These are phyloP conservation scores for Gordius sp. DNA, from an alignment of 2,888 invertebrate species.

Conservation along the genomic window DNA sequence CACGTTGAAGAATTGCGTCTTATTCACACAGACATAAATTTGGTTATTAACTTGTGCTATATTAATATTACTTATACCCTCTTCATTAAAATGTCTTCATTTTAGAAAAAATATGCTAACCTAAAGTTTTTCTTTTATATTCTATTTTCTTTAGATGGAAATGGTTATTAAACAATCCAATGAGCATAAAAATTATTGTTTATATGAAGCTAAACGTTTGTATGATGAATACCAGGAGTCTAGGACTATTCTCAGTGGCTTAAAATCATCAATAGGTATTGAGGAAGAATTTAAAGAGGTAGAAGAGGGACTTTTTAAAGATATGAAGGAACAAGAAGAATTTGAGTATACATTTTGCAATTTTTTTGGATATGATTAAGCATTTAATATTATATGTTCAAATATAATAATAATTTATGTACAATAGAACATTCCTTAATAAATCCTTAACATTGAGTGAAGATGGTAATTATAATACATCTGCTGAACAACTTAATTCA, in stretches of 20 bases:
- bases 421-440: no score
- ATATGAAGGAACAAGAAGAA: no score
- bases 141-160: conserved; percentile 5
- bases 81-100: background rate
- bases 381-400: no score
- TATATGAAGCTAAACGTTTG: background rate
- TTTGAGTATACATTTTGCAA: no score
- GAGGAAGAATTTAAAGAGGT: background rate
- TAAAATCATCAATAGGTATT: background rate
- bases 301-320: no score
- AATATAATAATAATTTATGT: no score
- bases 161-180: conserved; percentile 9
- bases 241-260: background rate
- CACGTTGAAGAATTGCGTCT: conserved; percentile 6
- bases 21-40: conserved; percentile 10
- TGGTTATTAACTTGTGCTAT: no score
- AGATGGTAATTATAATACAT: no score
- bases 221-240: conserved; percentile 2
- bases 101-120: background rate
- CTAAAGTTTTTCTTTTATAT: background rate
- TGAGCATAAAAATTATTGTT: conserved; percentile 10
- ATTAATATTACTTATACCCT: no score
- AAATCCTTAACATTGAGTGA: no score
- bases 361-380: no score
- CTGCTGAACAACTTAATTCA: no score